phyloP scores from a whole-genome alignment of 2,113 vertebrate species.

The Eudyptes chrysolophus region DNA sequence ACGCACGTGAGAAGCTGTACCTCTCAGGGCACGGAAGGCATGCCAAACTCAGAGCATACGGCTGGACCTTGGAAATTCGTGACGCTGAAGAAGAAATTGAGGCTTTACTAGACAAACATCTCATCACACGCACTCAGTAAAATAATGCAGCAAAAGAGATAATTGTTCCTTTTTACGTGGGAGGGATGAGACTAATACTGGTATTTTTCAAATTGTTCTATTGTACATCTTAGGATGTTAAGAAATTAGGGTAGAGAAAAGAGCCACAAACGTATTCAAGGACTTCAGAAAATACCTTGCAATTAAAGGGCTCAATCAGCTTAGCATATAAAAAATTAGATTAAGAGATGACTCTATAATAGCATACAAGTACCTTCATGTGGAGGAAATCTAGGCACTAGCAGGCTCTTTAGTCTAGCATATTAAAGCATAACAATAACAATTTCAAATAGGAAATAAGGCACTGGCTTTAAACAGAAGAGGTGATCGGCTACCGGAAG shows the following conservation, averaged over 20 bases:
- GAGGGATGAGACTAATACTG: neutral
- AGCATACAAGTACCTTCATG: neutral
- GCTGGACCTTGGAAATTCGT: neutral
- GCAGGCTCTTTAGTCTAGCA: neutral
- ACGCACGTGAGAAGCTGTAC: neutral
- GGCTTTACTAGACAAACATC: neutral
- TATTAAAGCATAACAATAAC: neutral
- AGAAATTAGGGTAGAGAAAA: neutral
- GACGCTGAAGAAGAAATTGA: neutral
- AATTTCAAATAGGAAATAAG: neutral
- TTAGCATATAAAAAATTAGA: neutral
- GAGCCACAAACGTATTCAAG: neutral
- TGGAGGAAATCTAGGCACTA: neutral
- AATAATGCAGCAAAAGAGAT: neutral
- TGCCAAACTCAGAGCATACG: neutral
- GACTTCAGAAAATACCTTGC: neutral
- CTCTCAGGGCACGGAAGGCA: neutral
- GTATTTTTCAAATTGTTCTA: neutral
- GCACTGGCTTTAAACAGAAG: neutral
- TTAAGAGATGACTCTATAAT: neutral
- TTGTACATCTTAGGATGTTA: neutral
- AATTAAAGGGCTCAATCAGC: neutral
- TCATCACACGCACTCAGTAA: neutral
- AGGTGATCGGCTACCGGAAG: neutral
- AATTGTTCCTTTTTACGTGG: neutral